phyloP scores from a whole-genome alignment of 1,140 invertebrate species.

The Probaryconus sp. region DNA sequence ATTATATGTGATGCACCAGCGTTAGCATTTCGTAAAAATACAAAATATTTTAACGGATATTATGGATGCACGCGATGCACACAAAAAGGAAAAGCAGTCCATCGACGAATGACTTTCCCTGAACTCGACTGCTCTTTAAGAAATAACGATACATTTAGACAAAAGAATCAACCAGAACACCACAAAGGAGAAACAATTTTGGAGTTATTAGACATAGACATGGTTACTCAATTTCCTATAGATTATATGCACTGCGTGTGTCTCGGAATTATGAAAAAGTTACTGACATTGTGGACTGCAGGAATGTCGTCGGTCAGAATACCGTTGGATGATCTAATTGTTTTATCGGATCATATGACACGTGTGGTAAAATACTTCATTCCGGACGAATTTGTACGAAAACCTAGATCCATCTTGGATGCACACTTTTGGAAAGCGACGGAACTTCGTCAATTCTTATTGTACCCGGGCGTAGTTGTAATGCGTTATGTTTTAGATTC shows the following conservation, averaged over 20 bases:
- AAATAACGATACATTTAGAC: neutral
- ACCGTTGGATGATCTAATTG: no score
- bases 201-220: neutral
- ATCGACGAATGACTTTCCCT: neutral
- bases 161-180: neutral
- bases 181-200: neutral
- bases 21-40: slow-evolving; percentile 19
- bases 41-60: slow-evolving; percentile 12
- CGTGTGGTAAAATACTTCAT: no score
- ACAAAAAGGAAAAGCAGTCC: neutral
- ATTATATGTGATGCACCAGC: slow-evolving; percentile 14
- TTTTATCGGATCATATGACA: no score
- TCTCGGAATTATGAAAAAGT: no score
- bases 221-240: neutral
- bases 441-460: slow-evolving; percentile 5
- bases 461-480: slow-evolving; percentile 8
- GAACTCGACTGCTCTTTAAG: neutral
- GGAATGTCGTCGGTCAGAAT: no score
- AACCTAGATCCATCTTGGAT: no score
- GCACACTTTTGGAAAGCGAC: slow-evolving; percentile 14
- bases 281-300: no score
- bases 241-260: slow-evolving; percentile 4
- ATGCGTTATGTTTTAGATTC: neutral
- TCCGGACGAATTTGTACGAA: no score
- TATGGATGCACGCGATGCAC: slow-evolving; percentile 9